These are phyloP conservation scores for Lumbricus terrestris DNA, from an alignment of 2,888 invertebrate species.

Conservation along the genomic window DNA sequence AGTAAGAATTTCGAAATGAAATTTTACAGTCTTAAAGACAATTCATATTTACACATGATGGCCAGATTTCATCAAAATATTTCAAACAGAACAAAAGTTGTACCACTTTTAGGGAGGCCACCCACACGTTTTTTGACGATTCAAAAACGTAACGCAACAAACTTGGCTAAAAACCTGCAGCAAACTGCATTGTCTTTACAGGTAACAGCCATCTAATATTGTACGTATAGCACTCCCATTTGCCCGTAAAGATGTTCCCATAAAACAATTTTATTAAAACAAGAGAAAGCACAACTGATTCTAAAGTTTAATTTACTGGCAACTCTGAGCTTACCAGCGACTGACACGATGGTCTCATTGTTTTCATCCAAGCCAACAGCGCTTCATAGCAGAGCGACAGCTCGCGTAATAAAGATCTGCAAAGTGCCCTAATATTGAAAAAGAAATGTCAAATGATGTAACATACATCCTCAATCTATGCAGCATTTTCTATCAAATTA, in stretches of 20 bases:
- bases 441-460: neutral
- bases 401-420: neutral
- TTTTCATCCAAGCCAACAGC: neutral
- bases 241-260: neutral
- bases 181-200: too few relatives aligned
- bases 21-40: too few relatives aligned
- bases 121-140: too few relatives aligned
- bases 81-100: too few relatives aligned
- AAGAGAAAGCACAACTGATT: neutral
- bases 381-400: neutral
- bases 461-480: too few relatives aligned
- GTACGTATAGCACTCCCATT: neutral
- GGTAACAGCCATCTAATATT: too few relatives aligned
- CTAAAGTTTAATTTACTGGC: neutral
- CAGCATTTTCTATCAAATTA: too few relatives aligned
- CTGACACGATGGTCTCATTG: neutral
- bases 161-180: neutral
- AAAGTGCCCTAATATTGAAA: neutral
- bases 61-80: too few relatives aligned
- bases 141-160: too few relatives aligned
- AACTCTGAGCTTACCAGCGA: neutral
- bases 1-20: too few relatives aligned
- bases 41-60: too few relatives aligned
- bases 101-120: too few relatives aligned
- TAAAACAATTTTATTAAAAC: neutral